Conservation (phyloP, 1,140 invertebrate species). For the Bombus turneri region DNA sequence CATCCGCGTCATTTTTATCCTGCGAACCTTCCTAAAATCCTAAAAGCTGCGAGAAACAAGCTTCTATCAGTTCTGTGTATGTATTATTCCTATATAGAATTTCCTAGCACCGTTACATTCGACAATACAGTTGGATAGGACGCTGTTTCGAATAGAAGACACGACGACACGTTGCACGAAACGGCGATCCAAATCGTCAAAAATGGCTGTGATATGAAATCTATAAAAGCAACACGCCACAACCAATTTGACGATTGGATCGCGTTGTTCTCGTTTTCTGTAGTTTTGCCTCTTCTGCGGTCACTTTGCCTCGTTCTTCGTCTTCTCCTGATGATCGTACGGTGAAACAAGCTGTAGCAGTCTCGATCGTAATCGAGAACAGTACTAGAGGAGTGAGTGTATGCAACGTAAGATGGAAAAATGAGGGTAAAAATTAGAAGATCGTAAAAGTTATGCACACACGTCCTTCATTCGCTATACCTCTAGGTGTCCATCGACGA, state of each 20-base stretch:
- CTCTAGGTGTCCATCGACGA: background rate
- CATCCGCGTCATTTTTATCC: constrained; percentile 57
- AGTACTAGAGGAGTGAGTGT: background rate
- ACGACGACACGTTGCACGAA: constrained; percentile 67
- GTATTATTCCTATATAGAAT: too few species aligned
- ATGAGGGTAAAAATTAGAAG: background rate
- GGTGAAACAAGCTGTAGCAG: background rate
- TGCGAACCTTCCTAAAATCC: background rate
- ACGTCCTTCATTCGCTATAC: background rate
- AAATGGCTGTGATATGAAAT: constrained; percentile 94
- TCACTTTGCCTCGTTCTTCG: background rate
- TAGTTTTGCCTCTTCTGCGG: background rate
- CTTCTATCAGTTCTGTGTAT: background rate
- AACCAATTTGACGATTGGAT: constrained; percentile 90
- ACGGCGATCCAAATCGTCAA: constrained; percentile 89
- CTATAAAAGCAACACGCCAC: constrained; percentile 87
- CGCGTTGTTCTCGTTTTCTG: constrained; percentile 70
- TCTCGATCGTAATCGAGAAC: background rate
- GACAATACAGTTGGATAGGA: too few species aligned
- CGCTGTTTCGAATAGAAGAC: background rate
- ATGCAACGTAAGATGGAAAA: background rate
- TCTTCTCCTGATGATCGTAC: background rate
- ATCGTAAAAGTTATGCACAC: background rate
- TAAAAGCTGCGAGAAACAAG: background rate
- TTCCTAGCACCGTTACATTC: background rate